Percentiles rank a stretch among this genome's conserved stretches.
These are phyloP conservation scores for Cyprinodon tularosa DNA, from an alignment of 2,113 vertebrate species.

Conservation along the genomic window DNA sequence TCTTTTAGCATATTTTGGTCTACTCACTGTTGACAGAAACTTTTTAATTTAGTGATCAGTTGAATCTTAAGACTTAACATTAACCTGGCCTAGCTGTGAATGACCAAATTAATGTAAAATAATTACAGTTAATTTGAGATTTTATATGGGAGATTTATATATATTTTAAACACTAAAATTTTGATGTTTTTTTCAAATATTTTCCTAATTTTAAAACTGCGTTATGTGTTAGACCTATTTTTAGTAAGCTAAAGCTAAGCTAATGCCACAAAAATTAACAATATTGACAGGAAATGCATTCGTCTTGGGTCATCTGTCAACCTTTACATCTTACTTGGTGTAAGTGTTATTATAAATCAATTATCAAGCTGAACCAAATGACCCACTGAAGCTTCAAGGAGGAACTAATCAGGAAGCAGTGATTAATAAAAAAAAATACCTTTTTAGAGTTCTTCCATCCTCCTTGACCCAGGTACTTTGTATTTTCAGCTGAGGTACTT, in stretches of 20 bases:
- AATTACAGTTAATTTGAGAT: neutral
- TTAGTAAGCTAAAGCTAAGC: too few relatives aligned
- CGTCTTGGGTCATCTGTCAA: neutral
- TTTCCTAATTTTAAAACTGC: too few relatives aligned
- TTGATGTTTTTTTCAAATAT: too few relatives aligned
- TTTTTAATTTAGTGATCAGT: neutral
- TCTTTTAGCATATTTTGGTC: neutral
- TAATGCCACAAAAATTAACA: neutral
- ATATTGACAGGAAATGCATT: neutral
- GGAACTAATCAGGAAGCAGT: slow-evolving; percentile 17
- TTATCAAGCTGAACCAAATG: slow-evolving; percentile 7
- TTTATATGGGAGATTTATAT: neutral
- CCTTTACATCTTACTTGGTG: neutral
- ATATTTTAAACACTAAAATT: neutral
- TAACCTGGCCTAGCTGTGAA: neutral
- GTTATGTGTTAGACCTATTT: too few relatives aligned
- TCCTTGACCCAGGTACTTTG: slow-evolving; percentile 31
- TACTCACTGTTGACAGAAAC: neutral
- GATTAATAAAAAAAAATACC: slow-evolving; percentile 59
- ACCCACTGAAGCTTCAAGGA: neutral
- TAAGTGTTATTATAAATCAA: slow-evolving; percentile 11
- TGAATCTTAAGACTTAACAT: neutral
- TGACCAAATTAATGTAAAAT: neutral
- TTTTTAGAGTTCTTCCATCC: slow-evolving; percentile 9
- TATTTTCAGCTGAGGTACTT: slow-evolving; percentile 30